These are phyloP conservation scores for Drosophila silvestris DNA, from an alignment of 2,888 invertebrate genomes.

Conservation along the genomic window DNA sequence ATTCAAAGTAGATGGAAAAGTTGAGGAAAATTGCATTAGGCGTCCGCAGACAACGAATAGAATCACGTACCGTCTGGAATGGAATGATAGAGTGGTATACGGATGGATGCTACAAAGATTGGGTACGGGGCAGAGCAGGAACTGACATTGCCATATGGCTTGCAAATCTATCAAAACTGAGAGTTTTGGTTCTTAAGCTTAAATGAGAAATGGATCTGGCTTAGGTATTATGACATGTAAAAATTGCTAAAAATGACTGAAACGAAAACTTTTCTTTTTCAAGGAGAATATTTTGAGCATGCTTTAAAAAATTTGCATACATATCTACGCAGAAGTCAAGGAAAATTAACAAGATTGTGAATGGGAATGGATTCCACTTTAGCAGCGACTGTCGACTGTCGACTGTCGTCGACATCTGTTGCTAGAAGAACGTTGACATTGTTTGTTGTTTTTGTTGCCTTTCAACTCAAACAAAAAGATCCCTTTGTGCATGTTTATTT, in stretches of 20 bases:
- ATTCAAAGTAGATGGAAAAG: slow-evolving; percentile 25
- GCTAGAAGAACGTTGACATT: slow-evolving; percentile 23
- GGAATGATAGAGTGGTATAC: slow-evolving; percentile 10
- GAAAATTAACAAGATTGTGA: neutral
- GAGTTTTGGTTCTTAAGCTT: neutral
- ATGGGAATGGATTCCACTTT: neutral
- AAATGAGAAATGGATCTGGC: slow-evolving; percentile 9
- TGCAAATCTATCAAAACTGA: slow-evolving; percentile 41
- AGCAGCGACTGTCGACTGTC: slow-evolving; percentile 16
- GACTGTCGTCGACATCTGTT: slow-evolving; percentile 48
- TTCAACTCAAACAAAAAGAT: slow-evolving; percentile 27
- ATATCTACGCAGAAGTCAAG: slow-evolving; percentile 23
- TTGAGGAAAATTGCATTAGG: slow-evolving; percentile 67
- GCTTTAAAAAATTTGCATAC: slow-evolving; percentile 37
- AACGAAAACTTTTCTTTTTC: slow-evolving; percentile 2
- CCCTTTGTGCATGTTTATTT: slow-evolving; percentile 45
- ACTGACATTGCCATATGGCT: slow-evolving; percentile 33
- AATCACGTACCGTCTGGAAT: slow-evolving; percentile 53
- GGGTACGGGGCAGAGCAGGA: neutral
- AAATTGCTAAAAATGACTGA: slow-evolving; percentile 3
- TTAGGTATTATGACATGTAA: neutral
- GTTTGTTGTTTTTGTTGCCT: slow-evolving; percentile 7
- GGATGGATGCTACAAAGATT: slow-evolving; percentile 1
- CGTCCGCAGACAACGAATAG: slow-evolving; percentile 59
- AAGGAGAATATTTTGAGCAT: neutral